Evolutionary conservation across 1,140 invertebrate species (phyloP).

Genomic region (Diuraphis noxia): DNA sequence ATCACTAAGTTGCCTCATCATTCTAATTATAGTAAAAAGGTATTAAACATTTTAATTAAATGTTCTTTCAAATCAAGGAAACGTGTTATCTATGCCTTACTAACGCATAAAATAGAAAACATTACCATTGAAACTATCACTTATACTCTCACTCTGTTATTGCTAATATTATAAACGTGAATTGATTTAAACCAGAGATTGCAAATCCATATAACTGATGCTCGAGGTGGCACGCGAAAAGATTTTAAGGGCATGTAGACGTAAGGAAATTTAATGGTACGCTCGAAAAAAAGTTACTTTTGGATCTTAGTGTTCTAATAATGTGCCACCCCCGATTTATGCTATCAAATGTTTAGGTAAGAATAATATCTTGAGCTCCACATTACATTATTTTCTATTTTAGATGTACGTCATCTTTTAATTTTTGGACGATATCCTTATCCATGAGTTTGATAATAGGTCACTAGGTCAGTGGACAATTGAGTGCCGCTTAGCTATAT

Average conservation of each 20-base stretch:
- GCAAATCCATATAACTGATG: no score
- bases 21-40: not conserved
- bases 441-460: not conserved
- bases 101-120: no score
- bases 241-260: no score
- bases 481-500: not conserved
- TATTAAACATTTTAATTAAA: not conserved
- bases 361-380: not conserved
- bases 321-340: no score
- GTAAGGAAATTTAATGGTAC: no score
- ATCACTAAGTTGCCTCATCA: not conserved
- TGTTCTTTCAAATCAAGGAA: not conserved
- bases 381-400: not conserved
- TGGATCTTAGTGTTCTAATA: no score
- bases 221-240: no score
- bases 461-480: not conserved
- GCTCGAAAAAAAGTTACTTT: no score
- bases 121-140: not conserved
- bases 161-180: not conserved
- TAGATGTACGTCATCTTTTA: not conserved
- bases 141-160: not conserved
- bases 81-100: not conserved
- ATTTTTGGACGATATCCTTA: not conserved
- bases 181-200: no score
- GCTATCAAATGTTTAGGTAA: not conserved